Evolutionary conservation across 2,113 vertebrate genomes (phyloP), one percentile per base, ranked within the genome.

Genomic region (Bucco capensis): DNA sequence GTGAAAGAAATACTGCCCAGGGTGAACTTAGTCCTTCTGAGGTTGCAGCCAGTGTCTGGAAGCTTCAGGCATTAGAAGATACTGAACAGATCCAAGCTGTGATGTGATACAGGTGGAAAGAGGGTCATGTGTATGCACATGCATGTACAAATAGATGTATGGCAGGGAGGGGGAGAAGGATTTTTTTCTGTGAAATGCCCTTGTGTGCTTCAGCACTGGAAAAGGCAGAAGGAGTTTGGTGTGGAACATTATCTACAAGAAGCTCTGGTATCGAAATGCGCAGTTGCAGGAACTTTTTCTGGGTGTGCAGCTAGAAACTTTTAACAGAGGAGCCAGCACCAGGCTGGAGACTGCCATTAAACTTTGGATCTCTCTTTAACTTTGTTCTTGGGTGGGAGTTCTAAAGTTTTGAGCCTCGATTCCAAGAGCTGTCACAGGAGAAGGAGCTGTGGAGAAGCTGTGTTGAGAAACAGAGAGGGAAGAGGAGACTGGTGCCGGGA

Each of bases 401-500:
- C 74, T 61, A 33, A 79, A 87, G 57, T 76, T 85, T 21, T 47
- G 50, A 70, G 44, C 74, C 25, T 81, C 6, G 24, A 3, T 66
- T 95, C 72, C 54, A 74, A 46, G 60, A 40, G 42, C 31, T 79
- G 38, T 60, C 31, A 50, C 0, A 1, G 54, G 80, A 91, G 42
- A 86, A 86, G 15, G 64, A 84, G 27, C 49, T 92, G 56, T 17
- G 50, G 44, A 80, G 60, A 54, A 93, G 57, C 37, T n/a, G 62
- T 24, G 57, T 42, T 2, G 16, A 69, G 80, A 89, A 89, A 47
- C 30, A n/a, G 50, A 58, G 57, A 66, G 60, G 51, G 70, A 90
- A 77, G 82, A 89, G 49, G 61, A 91, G 75, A 12, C 75, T 47
- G 64, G 42, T 83, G 80, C 69, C 5, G 61, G 80, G 88, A 95